phyloP scores from a whole-genome alignment of 2,113 vertebrate genomes.

The Chaetura pelagica region DNA sequence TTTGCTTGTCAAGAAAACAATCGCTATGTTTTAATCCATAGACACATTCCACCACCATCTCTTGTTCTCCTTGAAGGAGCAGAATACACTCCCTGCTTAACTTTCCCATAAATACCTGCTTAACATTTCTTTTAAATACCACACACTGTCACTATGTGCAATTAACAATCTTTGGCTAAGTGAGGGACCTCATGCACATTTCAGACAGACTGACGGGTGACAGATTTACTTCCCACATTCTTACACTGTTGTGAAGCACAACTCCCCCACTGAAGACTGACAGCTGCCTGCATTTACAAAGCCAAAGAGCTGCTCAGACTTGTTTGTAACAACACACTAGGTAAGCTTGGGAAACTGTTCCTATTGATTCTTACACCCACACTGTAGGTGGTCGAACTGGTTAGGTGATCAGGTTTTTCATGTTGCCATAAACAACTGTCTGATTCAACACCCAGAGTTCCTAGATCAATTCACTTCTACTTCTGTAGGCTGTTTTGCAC shows the following conservation, averaged over 20 bases:
- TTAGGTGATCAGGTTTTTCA: not conserved
- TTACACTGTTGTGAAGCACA: slow-evolving; percentile 31
- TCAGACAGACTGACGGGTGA: slow-evolving; percentile 57
- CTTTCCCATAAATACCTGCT: not conserved
- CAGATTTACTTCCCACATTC: slow-evolving; percentile 53
- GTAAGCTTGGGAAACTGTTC: not conserved
- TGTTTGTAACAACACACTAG: slow-evolving; percentile 20
- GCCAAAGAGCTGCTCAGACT: not conserved
- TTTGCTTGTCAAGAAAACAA: slow-evolving; percentile 57
- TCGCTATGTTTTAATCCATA: not conserved
- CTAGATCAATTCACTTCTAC: not conserved
- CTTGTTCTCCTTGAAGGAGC: not conserved
- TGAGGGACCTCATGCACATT: not conserved
- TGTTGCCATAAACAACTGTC: not conserved
- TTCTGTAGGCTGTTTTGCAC: not conserved
- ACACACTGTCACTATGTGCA: not conserved
- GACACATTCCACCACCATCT: not conserved
- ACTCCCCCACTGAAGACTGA: slow-evolving; percentile 29
- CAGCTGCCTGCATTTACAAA: slow-evolving; percentile 34
- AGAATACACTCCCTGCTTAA: not conserved
- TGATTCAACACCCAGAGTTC: not conserved
- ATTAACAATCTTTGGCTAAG: not conserved
- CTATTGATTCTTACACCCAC: not conserved
- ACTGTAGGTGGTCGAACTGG: not conserved
- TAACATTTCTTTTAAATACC: slow-evolving; percentile 29